Conservation (phyloP, 2,888 invertebrate genomes). For the Drosophila birchii region DNA sequence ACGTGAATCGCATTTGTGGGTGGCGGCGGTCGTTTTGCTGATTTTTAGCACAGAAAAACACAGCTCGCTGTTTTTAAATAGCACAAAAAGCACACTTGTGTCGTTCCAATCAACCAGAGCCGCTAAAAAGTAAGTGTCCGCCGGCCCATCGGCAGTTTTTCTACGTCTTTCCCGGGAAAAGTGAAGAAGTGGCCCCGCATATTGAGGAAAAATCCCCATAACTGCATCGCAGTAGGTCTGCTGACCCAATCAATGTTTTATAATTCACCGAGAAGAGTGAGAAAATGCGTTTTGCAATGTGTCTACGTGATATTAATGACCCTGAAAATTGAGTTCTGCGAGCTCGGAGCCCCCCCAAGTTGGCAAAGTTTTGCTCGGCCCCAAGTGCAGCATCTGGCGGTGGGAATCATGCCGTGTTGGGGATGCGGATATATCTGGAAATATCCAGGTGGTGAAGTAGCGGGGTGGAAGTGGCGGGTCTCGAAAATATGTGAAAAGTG, state of each 20-base stretch:
- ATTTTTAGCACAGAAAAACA: constrained; percentile 59
- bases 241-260: constrained; percentile 21
- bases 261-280: constrained; percentile 4
- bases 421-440: constrained; percentile 26
- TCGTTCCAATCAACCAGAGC: constrained; percentile 38
- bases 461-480: neutral
- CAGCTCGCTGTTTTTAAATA: constrained; percentile 55
- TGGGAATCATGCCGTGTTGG: neutral
- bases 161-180: constrained; percentile 28
- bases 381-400: constrained; percentile 1
- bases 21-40: constrained; percentile 76
- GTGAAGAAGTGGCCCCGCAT: constrained; percentile 11
- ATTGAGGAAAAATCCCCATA: constrained; percentile 7
- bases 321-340: constrained; percentile 24
- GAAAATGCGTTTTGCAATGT: constrained; percentile 12
- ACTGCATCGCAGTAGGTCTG: constrained; percentile 37
- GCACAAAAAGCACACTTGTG: constrained; percentile 46
- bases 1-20: constrained; percentile 74
- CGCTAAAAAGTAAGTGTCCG: constrained; percentile 42
- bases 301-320: constrained; percentile 23
- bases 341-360: neutral
- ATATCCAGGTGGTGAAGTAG: constrained; percentile 18
- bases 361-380: neutral
- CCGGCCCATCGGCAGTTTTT: neutral
- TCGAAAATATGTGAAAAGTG: constrained; percentile 60